Percentiles rank a stretch among this genome's conserved stretches.
Conservation (phyloP, 1,140 invertebrate species). For the Drosophila truncata region DNA sequence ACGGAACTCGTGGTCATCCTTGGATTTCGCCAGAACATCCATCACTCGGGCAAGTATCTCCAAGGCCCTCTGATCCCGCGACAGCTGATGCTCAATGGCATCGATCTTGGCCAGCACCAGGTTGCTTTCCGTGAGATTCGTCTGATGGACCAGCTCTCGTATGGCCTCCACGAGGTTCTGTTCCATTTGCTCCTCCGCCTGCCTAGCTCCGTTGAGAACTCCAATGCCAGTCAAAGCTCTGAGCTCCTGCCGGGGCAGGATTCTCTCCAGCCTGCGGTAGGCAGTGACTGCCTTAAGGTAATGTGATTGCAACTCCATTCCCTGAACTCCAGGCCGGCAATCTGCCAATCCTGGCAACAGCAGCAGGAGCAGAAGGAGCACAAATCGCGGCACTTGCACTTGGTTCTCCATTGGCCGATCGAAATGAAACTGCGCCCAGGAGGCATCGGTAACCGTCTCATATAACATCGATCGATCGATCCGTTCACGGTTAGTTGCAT, state of each 20-base stretch:
- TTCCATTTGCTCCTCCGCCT: constrained; percentile 73
- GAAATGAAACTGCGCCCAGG: constrained; percentile 52
- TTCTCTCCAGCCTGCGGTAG: constrained; percentile 65
- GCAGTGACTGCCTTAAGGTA: constrained; percentile 65
- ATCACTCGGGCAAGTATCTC: constrained; percentile 68
- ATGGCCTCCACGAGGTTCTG: constrained; percentile 62
- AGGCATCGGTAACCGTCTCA: constrained; percentile 31
- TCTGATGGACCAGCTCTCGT: constrained; percentile 53
- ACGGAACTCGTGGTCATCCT: constrained; percentile 56
- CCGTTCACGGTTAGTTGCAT: constrained; percentile 56
- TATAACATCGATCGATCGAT: constrained; percentile 32
- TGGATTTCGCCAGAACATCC: constrained; percentile 60
- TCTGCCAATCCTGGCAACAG: constrained; percentile 1
- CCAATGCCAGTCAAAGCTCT: constrained; percentile 65
- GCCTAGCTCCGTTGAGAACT: constrained; percentile 68
- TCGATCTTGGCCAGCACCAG: constrained; percentile 58
- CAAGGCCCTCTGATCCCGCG: constrained; percentile 65
- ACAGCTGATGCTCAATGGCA: constrained; percentile 71
- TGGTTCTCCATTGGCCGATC: constrained; percentile 22
- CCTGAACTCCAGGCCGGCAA: background rate
- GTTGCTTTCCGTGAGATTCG: constrained; percentile 23
- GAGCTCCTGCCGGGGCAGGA: constrained; percentile 62
- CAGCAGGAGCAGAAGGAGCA: constrained; percentile 24
- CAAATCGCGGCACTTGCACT: constrained; percentile 15
- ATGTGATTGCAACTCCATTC: constrained; percentile 61